Percentiles rank a stretch among this genome's conserved stretches.
Conservation (phyloP, 1,140 invertebrate genomes). For the Ganaspis sp. region DNA sequence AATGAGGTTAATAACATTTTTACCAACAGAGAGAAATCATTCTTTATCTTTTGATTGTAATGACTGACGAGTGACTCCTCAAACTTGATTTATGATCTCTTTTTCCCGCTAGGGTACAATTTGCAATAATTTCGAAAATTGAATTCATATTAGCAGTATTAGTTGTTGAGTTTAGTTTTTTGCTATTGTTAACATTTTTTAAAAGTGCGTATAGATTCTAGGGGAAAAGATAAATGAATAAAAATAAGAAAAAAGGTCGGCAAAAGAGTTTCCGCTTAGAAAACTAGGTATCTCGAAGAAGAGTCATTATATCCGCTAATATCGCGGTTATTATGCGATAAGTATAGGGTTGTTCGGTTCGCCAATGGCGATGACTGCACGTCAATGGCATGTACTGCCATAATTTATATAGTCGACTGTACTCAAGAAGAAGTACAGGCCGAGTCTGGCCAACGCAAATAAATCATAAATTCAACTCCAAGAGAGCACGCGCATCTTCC, state of each 20-base stretch:
- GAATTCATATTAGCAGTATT: not conserved
- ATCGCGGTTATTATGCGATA: constrained; percentile 73
- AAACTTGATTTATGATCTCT: not conserved
- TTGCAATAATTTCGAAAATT: constrained; percentile 23
- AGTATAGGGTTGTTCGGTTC: constrained; percentile 70
- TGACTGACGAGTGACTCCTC: not conserved
- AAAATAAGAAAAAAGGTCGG: constrained; percentile 38
- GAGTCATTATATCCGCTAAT: constrained; percentile 71
- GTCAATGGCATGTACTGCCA: constrained; percentile 68
- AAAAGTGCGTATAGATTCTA: not conserved
- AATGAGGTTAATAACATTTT: constrained; percentile 14
- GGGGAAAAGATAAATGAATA: constrained; percentile 34
- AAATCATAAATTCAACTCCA: constrained; percentile 70
- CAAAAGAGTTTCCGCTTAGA: constrained; percentile 34
- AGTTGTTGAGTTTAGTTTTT: not conserved
- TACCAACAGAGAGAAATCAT: not conserved
- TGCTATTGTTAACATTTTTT: not conserved
- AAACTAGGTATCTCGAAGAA: constrained; percentile 53
- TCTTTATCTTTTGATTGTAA: not conserved
- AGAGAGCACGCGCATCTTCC: constrained; percentile 48
- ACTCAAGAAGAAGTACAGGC: constrained; percentile 40
- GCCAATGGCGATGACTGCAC: constrained; percentile 70
- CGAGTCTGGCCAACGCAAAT: constrained; percentile 58
- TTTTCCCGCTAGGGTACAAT: not conserved
- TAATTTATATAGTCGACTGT: constrained; percentile 67